Conservation (phyloP, 2,797 vertebrate genomes). For the Pipistrellus kuhlii region DNA sequence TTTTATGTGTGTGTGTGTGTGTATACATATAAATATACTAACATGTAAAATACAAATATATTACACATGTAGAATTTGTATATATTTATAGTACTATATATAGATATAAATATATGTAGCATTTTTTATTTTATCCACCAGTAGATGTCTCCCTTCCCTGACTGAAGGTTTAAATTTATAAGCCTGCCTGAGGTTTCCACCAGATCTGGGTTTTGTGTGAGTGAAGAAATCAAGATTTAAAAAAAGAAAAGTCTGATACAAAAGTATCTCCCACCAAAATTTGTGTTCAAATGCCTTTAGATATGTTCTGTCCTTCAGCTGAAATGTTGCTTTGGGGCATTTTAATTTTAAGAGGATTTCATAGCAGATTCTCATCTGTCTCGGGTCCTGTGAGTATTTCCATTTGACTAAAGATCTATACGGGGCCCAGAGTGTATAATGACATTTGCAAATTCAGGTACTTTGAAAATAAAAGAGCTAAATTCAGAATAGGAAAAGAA, state of each 20-base stretch:
- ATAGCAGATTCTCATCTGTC: not conserved
- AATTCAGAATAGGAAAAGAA: not conserved
- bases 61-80: not conserved
- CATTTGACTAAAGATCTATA: not conserved
- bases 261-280: not conserved
- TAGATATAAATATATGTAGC: not conserved
- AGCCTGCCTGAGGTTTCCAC: not conserved
- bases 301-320: not conserved
- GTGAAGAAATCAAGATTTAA: not conserved
- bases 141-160: constrained; percentile 78
- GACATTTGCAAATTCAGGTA: not conserved
- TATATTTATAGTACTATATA: not conserved
- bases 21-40: not conserved
- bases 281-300: not conserved
- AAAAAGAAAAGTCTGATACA: not conserved
- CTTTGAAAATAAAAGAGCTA: not conserved
- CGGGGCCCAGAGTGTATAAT: not conserved
- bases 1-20: not conserved
- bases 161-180: constrained; percentile 34
- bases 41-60: not conserved
- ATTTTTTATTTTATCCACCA: constrained; percentile 67
- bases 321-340: not conserved
- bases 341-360: constrained; percentile 25
- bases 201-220: constrained; percentile 29
- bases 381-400: not conserved